Conservation (phyloP, 35 echinoderm and acorn worm species). For the Apostichopus parvimensis region DNA sequence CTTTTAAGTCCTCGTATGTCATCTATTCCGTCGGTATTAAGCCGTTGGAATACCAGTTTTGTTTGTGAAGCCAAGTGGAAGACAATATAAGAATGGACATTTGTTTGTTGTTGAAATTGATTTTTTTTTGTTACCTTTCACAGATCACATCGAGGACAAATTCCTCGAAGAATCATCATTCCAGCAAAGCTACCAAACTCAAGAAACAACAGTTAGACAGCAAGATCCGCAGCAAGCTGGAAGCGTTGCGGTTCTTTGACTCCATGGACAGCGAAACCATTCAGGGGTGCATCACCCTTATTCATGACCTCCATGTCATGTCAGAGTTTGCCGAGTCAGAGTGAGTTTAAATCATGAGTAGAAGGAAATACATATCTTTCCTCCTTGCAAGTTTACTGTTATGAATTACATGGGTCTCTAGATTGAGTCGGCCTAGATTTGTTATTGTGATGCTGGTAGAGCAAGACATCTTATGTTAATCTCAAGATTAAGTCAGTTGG, state of each 20-base stretch:
- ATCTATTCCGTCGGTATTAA: too few relatives aligned
- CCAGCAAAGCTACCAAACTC: constrained; percentile 19
- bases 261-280: constrained; percentile 86
- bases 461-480: too few relatives aligned
- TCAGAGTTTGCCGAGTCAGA: constrained; percentile 95
- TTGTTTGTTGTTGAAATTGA: too few relatives aligned
- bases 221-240: constrained; percentile 63
- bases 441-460: not conserved
- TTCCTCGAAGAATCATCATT: constrained; percentile 17
- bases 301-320: constrained; percentile 80
- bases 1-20: too few relatives aligned
- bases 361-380: too few relatives aligned
- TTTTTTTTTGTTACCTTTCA: not conserved
- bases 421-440: not conserved
- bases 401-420: too few relatives aligned
- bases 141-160: not conserved
- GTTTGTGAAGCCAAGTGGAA: too few relatives aligned
- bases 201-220: constrained; percentile 58
- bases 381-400: too few relatives aligned
- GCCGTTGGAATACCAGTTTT: too few relatives aligned
- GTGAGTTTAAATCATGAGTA: constrained; percentile 57
- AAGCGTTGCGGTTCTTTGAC: constrained; percentile 78
- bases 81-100: too few relatives aligned
- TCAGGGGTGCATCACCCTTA: constrained; percentile 84
- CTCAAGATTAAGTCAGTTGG: too few relatives aligned